Evolutionary conservation across 2,797 vertebrate genomes (phyloP), one percentile per base, ranked within the genome.

Genomic region (Dipus sagitta): DNA sequence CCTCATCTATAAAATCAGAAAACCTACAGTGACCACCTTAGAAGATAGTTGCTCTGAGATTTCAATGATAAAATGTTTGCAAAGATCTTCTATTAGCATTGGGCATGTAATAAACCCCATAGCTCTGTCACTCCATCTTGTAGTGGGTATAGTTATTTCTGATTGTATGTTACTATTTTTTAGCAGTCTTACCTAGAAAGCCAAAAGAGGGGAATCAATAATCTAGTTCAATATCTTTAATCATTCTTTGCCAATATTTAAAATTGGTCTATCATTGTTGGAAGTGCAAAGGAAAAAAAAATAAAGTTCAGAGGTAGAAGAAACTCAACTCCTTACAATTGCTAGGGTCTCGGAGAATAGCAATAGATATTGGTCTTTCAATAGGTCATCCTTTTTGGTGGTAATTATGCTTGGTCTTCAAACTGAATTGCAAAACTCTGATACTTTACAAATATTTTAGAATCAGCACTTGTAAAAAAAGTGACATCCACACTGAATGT

Each of bases 391-490:
- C 32, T 76, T 11, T 13, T 64, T 28, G 34, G 21, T 34, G 23
- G 14, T 47, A 76, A 79, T 3, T 30, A 18, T 38, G 54, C 13
- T 58, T 58, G 2, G 58, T 86, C 42, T 85, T 81, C 71, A 64
- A 88, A 52, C 18, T 58, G 26, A 92, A 54, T 5, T 80, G 71
- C 5, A 71, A 81, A 67, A 52, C 52, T 78, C 24, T 65, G 15
- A 11, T 79, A 34, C 13, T 88, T 77, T 52, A 11, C 28, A 32
- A 26, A 86, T 18, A 13, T 80, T 84, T 92, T 58, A 17, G 21
- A 81, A 38, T 87, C 23, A 76, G 17, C 17, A 80, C n/a, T 95
- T 77, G 13, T 91, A 32, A 89, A 64, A 6, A 15, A 80, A 86
- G n/a, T 11, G 1, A 15, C 23, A 68, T n/a, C 11, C 28, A 68